Conservation (phyloP, 23 tunicate genomes). For the Phallusia fumigata region DNA sequence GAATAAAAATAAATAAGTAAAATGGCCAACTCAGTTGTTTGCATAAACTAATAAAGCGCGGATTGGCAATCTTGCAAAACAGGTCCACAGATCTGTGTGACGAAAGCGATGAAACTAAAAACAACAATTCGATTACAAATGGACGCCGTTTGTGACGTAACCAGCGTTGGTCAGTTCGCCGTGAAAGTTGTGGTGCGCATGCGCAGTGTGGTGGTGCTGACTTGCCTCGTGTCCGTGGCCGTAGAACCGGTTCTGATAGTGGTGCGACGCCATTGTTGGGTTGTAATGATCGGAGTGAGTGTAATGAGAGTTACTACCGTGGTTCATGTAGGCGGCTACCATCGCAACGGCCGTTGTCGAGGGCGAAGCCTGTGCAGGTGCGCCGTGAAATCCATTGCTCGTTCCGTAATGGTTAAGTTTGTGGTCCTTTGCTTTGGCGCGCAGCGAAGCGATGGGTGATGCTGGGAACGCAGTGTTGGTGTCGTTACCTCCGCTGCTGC, state of each 20-base stretch:
- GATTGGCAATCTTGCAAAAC: too few species aligned
- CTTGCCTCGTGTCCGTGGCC: neutral
- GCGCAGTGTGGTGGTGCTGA: constrained; percentile 5
- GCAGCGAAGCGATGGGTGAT: constrained; percentile 25
- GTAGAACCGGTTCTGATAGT: constrained; percentile 9
- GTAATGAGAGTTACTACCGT: constrained; percentile 22
- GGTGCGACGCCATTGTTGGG: constrained; percentile 1
- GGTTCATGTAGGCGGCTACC: constrained; percentile 53
- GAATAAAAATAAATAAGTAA: too few species aligned
- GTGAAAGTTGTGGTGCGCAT: neutral
- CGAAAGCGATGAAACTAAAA: too few species aligned
- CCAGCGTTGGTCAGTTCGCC: neutral
- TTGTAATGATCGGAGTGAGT: constrained; percentile 7
- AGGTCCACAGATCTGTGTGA: too few species aligned
- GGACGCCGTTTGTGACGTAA: constrained; percentile 3
- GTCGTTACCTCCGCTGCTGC: neutral
- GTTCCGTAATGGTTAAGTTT: constrained; percentile 29
- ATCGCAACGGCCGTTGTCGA: constrained; percentile 19
- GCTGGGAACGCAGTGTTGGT: neutral
- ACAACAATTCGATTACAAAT: neutral
- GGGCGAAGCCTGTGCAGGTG: neutral
- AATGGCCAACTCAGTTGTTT: too few species aligned
- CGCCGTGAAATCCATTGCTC: neutral
- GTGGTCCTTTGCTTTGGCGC: constrained; percentile 27
- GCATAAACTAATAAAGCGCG: too few species aligned